A percentile compares a stretch with the other conserved stretches of the same genome.
These are phyloP conservation scores for Drosophila arizonae DNA, from an alignment of 1,140 invertebrate species.

Conservation along the genomic window DNA sequence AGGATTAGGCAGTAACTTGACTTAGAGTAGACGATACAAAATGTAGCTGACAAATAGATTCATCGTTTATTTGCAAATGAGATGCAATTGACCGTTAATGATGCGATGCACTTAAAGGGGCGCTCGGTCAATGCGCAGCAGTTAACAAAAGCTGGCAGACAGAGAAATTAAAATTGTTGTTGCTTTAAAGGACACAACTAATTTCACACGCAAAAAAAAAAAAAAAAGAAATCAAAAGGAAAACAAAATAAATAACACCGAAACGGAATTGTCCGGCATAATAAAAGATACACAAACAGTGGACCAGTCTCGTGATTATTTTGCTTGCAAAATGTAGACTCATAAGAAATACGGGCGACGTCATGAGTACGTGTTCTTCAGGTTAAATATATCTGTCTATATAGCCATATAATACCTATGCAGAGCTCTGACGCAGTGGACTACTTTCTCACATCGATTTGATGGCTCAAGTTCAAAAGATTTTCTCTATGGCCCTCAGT, in stretches of 20 bases:
- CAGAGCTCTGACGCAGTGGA: constrained; percentile 60
- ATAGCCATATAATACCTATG: constrained; percentile 9
- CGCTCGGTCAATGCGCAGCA: constrained; percentile 46
- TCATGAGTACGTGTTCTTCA: constrained; percentile 64
- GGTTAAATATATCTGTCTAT: constrained; percentile 24
- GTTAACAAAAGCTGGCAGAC: constrained; percentile 21
- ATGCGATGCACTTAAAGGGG: constrained; percentile 33
- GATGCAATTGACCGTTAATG: background rate
- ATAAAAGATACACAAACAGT: constrained; percentile 18
- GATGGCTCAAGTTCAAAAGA: constrained; percentile 37
- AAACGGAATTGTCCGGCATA: constrained; percentile 27
- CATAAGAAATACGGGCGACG: constrained; percentile 38
- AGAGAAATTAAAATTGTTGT: constrained; percentile 40
- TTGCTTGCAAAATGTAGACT: constrained; percentile 47
- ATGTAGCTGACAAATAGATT: background rate
- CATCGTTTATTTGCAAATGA: background rate
- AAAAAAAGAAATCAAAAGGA: background rate
- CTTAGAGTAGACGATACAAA: too few relatives aligned
- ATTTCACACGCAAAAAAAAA: constrained; percentile 58
- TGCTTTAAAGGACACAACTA: constrained; percentile 12
- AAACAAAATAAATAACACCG: constrained; percentile 27
- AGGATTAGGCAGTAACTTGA: too few relatives aligned
- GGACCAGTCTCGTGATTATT: constrained; percentile 66
- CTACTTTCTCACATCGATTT: constrained; percentile 21
- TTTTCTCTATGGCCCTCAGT: constrained; percentile 19